A percentile compares a stretch with the other conserved stretches of the same genome.
These are phyloP conservation scores for Tor tambroides DNA, from an alignment of 2,113 vertebrate species.

Conservation along the genomic window DNA sequence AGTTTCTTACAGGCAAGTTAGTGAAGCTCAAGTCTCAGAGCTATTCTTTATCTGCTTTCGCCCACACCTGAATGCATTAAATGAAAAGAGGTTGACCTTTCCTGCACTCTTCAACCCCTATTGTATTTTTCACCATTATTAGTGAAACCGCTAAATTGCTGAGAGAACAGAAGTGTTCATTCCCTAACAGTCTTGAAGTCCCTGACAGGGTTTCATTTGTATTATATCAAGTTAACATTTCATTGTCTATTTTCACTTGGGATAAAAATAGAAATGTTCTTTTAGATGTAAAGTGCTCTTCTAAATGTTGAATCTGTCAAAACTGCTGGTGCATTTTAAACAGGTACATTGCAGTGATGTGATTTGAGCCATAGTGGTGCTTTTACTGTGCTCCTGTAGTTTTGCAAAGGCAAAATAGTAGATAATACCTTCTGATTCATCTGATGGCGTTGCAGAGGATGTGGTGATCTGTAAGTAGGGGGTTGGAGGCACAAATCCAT, in stretches of 20 bases:
- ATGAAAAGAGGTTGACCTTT: background rate
- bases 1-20: background rate
- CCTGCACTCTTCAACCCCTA: background rate
- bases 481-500: conserved; percentile 31
- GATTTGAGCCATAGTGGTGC: background rate
- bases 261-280: background rate
- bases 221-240: background rate
- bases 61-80: background rate
- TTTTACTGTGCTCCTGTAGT: background rate
- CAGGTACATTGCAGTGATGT: background rate
- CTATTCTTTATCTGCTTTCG: background rate
- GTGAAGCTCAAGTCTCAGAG: background rate
- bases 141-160: background rate
- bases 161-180: background rate
- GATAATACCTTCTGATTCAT: conserved; percentile 9
- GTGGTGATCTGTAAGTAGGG: conserved; percentile 36
- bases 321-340: background rate
- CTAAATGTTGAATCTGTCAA: background rate
- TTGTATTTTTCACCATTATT: background rate
- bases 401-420: background rate
- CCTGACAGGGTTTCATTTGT: background rate
- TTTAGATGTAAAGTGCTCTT: background rate
- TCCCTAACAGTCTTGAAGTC: background rate
- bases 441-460: conserved; percentile 30
- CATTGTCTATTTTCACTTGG: background rate